These are phyloP conservation scores for Tamias sibiricus DNA, from an alignment of 2,113 vertebrate genomes.

Conservation along the genomic window DNA sequence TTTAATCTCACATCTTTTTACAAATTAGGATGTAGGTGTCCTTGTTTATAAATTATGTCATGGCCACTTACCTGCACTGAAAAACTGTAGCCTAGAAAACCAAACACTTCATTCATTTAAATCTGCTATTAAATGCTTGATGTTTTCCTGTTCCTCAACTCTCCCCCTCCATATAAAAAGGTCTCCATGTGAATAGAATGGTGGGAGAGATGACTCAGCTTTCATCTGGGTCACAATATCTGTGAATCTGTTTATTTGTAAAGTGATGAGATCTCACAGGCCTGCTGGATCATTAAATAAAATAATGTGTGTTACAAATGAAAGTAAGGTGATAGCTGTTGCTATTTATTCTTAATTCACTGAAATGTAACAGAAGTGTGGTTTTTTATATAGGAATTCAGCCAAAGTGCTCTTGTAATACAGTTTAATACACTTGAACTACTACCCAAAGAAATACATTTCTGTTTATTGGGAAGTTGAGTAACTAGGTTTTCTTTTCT, in stretches of 20 bases:
- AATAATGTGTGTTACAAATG: not conserved
- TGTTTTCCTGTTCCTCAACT: not conserved
- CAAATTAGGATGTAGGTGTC: not conserved
- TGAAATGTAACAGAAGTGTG: not conserved
- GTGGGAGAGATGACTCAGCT: not conserved
- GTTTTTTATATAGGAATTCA: not conserved
- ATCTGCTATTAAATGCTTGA: not conserved
- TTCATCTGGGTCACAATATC: constrained; percentile 7
- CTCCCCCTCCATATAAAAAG: not conserved
- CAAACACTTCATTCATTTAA: not conserved
- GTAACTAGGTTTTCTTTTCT: not conserved
- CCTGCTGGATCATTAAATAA: not conserved
- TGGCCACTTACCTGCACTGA: not conserved
- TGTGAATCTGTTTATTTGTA: constrained; percentile 6
- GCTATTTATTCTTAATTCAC: not conserved
- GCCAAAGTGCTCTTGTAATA: not conserved
- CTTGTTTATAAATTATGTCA: constrained; percentile 48
- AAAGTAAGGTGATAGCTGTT: not conserved
- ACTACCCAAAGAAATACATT: constrained; percentile 5
- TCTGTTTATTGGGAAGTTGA: constrained; percentile 31
- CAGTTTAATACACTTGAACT: not conserved
- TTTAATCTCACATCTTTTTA: constrained; percentile 9
- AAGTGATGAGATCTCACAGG: not conserved
- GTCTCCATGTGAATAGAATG: not conserved
- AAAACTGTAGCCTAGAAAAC: constrained; percentile 15